Conservation (phyloP, 2,888 invertebrate species). For the Lasius platythorax region DNA sequence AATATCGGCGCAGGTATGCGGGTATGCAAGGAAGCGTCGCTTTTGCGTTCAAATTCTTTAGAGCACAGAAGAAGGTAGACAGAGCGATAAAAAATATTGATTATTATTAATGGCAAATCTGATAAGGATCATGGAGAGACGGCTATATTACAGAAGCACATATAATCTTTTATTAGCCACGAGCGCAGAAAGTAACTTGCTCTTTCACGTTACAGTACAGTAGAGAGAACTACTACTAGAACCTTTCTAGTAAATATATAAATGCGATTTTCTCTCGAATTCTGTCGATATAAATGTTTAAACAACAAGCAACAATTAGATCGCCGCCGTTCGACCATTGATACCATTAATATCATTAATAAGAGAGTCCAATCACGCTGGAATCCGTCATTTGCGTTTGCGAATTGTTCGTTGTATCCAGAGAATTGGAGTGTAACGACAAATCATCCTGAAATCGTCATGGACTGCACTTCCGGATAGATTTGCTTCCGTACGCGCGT, state of each 20-base stretch:
- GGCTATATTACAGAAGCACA: slow-evolving; percentile 56
- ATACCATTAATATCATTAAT: not conserved
- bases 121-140: slow-evolving; percentile 36
- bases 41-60: slow-evolving; percentile 54
- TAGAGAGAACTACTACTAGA: slow-evolving; percentile 14
- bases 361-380: slow-evolving; percentile 7
- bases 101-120: slow-evolving; percentile 47
- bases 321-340: slow-evolving; percentile 33
- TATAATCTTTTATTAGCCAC: slow-evolving; percentile 47
- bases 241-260: not conserved
- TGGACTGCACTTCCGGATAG: slow-evolving; percentile 68
- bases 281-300: slow-evolving; percentile 14
- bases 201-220: slow-evolving; percentile 26
- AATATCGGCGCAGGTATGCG: slow-evolving; percentile 67
- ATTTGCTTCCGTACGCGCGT: slow-evolving; percentile 64
- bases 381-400: slow-evolving; percentile 20
- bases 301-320: slow-evolving; percentile 42
- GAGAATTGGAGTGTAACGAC: slow-evolving; percentile 63
- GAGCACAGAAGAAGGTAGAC: slow-evolving; percentile 49
- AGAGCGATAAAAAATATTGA: slow-evolving; percentile 43
- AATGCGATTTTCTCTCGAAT: not conserved
- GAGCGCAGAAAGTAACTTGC: slow-evolving; percentile 35
- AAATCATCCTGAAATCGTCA: slow-evolving; percentile 68
- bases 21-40: slow-evolving; percentile 50
- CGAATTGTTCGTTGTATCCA: slow-evolving; percentile 52